Percentiles rank a stretch among this genome's conserved stretches.
Evolutionary conservation across 2,113 vertebrate genomes (phyloP).

Genomic region (Planiliza haematocheilus): DNA sequence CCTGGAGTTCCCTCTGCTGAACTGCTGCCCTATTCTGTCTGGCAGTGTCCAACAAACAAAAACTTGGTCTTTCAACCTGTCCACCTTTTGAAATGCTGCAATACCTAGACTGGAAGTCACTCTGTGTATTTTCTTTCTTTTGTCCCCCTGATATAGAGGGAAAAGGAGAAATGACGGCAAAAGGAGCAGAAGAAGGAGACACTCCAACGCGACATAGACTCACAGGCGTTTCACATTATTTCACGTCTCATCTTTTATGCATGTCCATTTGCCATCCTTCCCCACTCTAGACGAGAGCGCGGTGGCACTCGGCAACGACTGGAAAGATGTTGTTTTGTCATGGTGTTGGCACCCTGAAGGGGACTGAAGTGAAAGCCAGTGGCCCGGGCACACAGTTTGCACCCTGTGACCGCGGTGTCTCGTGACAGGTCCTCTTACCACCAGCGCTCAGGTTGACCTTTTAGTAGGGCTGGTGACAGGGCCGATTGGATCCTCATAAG

Average conservation of each 20-base stretch:
- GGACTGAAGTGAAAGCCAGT: slow-evolving; percentile 25
- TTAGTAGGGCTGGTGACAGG: slow-evolving; percentile 3
- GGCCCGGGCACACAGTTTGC: slow-evolving; percentile 18
- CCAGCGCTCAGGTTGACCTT: slow-evolving; percentile 34
- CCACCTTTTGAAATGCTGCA: slow-evolving; percentile 17
- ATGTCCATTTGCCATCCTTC: slow-evolving; percentile 11
- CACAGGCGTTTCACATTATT: slow-evolving; percentile 39
- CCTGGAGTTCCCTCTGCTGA: slow-evolving; percentile 18
- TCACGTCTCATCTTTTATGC: slow-evolving; percentile 58
- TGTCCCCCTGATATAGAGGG: slow-evolving; percentile 1
- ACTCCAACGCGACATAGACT: slow-evolving; percentile 2
- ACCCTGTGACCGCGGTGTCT: slow-evolving; percentile 9
- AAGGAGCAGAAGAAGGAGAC: not conserved
- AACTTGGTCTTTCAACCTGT: slow-evolving; percentile 18
- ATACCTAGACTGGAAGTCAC: slow-evolving; percentile 5
- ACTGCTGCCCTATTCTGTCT: not conserved
- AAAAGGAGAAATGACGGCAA: not conserved
- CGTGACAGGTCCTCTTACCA: slow-evolving; percentile 17
- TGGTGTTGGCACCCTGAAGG: slow-evolving; percentile 17
- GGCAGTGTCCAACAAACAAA: slow-evolving; percentile 9
- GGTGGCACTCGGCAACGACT: slow-evolving; percentile 18
- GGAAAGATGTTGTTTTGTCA: slow-evolving; percentile 15
- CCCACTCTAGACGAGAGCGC: slow-evolving; percentile 11
- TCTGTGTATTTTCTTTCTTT: slow-evolving; percentile 16
- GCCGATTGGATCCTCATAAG: not conserved